Conservation (phyloP, 2,888 invertebrate species). For the Troglohyphantes excavatus region DNA sequence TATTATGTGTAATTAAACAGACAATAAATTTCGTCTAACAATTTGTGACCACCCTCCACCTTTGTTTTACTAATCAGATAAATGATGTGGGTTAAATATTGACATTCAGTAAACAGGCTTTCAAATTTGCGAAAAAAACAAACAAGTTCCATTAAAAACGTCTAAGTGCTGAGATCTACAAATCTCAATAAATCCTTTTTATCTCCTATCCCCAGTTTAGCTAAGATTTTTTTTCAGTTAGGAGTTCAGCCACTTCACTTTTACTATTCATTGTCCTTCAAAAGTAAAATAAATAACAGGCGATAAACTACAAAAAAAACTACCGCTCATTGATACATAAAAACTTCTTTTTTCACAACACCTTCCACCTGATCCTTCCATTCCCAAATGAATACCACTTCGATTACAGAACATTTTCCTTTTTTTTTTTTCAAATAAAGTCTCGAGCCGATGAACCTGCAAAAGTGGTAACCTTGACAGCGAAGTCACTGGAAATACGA, state of each 20-base stretch:
- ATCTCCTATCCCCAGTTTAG: too few species aligned
- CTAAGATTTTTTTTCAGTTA: too few species aligned
- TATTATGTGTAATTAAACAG: too few species aligned
- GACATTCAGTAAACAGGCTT: too few species aligned
- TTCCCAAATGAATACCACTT: conserved; percentile 10
- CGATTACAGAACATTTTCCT: not conserved
- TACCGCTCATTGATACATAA: too few species aligned
- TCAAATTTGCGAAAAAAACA: too few species aligned
- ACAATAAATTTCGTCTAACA: too few species aligned
- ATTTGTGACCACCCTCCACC: too few species aligned
- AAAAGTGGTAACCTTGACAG: not conserved
- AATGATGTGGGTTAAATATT: too few species aligned
- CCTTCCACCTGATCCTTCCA: not conserved
- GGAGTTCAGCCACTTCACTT: not conserved
- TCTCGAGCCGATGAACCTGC: conserved; percentile 21
- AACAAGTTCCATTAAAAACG: not conserved
- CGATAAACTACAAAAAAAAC: not conserved
- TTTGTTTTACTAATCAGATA: too few species aligned
- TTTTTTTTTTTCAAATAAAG: conserved; percentile 12
- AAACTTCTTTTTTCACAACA: not conserved
- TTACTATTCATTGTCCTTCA: conserved; percentile 4
- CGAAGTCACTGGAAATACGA: conserved; percentile 43
- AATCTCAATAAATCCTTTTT: too few species aligned
- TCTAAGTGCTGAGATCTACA: not conserved
- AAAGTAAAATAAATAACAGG: not conserved